These are phyloP conservation scores for Ianthella basta DNA, from an alignment of 37 sponge, comb jelly and placozoan genomes.

Conservation along the genomic window DNA sequence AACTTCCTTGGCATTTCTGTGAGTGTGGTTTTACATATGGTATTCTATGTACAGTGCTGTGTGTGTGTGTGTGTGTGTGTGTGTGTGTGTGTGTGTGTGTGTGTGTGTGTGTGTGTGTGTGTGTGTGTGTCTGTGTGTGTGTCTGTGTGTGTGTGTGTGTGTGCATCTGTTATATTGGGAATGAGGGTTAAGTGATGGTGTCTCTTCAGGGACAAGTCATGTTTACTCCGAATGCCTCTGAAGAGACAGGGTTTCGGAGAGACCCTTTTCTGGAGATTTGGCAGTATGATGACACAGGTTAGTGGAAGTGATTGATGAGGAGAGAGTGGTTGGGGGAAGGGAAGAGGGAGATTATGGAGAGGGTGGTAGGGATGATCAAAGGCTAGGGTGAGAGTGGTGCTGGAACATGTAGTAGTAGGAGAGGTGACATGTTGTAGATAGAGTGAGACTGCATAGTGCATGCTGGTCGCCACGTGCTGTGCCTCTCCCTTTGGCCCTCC, in stretches of 20 bases:
- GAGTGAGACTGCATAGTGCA: too few relatives aligned
- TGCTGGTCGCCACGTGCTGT: too few relatives aligned
- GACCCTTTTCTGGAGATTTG: background rate
- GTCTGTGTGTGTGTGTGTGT: slow-evolving; percentile 35
- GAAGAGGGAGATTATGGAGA: background rate
- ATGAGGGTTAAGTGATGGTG: slow-evolving; percentile 10
- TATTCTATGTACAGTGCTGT: background rate
- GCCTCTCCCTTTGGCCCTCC: too few relatives aligned
- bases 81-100: background rate
- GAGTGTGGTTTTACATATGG: too few relatives aligned
- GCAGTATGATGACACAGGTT: background rate
- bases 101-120: slow-evolving; percentile 14
- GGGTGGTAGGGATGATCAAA: too few relatives aligned
- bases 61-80: background rate
- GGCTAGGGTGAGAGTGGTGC: background rate
- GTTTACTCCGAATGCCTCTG: background rate
- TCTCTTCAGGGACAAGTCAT: background rate
- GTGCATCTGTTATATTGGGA: slow-evolving; percentile 46
- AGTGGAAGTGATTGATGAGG: too few relatives aligned
- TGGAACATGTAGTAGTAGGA: background rate
- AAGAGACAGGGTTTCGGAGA: slow-evolving; percentile 29
- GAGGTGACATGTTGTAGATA: background rate
- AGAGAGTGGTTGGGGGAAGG: too few relatives aligned
- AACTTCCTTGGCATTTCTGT: slow-evolving; percentile 26
- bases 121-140: slow-evolving; percentile 34